A percentile compares a stretch with the other conserved stretches of the same genome.
Conservation (phyloP, 2,888 invertebrate genomes). For the Acanthosepion pharaonis region DNA sequence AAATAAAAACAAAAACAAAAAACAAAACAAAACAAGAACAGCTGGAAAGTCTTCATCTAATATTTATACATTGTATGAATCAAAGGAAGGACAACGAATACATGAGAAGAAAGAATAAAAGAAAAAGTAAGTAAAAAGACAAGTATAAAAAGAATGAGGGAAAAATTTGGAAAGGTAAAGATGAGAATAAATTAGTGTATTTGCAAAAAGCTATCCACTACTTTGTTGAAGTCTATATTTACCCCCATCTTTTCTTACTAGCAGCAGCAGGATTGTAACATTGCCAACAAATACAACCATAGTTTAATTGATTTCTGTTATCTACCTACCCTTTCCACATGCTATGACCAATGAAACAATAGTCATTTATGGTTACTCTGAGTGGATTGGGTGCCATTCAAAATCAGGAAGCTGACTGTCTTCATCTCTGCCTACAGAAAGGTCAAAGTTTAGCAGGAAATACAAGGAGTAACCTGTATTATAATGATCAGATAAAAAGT, state of each 20-base stretch:
- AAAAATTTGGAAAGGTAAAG: too few species aligned
- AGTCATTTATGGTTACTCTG: not conserved
- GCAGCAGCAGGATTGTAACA: not conserved
- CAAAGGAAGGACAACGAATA: not conserved
- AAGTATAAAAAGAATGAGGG: not conserved
- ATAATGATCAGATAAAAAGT: not conserved
- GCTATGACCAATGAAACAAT: not conserved
- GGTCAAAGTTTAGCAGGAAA: not conserved
- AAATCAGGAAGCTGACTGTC: not conserved
- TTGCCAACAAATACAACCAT: conserved; percentile 18
- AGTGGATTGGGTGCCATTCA: not conserved
- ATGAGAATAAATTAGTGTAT: too few species aligned
- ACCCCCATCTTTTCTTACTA: not conserved
- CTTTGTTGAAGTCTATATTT: not conserved
- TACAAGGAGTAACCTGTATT: not conserved
- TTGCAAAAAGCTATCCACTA: not conserved
- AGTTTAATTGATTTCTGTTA: conserved; percentile 9
- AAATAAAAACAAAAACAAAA: too few species aligned
- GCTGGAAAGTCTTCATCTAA: too few species aligned
- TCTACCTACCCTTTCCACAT: not conserved
- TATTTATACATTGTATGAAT: not conserved
- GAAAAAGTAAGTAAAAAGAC: not conserved
- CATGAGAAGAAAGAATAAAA: not conserved
- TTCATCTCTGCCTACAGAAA: not conserved
- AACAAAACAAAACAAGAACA: too few species aligned